phyloP scores from a whole-genome alignment of 2,797 vertebrate species.

The Chelon labrosus region DNA sequence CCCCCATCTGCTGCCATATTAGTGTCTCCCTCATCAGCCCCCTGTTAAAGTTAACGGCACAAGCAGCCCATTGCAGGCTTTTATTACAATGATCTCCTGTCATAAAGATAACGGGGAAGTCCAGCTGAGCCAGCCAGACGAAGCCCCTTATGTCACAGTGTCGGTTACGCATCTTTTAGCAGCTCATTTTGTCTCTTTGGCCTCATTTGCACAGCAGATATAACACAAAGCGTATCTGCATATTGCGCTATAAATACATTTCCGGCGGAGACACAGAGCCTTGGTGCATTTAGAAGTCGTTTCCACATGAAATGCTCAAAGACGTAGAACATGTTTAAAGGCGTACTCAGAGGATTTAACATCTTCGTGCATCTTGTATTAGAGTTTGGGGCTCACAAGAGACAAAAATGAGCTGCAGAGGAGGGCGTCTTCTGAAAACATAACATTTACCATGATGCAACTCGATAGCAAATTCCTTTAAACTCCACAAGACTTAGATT shows the following conservation, averaged over 20 bases:
- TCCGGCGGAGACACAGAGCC: too few species aligned
- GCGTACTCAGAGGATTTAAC: not conserved
- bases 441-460: slow-evolving; percentile 13
- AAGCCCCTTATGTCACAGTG: slow-evolving; percentile 12
- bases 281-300: not conserved
- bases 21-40: slow-evolving; percentile 73
- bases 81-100: slow-evolving; percentile 67
- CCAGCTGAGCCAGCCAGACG: slow-evolving; percentile 44
- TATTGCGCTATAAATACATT: too few species aligned
- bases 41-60: slow-evolving; percentile 73
- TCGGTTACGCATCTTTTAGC: slow-evolving; percentile 13
- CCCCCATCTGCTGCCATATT: slow-evolving; percentile 76
- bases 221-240: not conserved
- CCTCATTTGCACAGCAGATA: slow-evolving; percentile 18
- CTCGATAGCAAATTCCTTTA: not conserved
- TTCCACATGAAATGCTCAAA: slow-evolving; percentile 7
- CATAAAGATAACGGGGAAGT: slow-evolving; percentile 60
- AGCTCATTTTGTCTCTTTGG: slow-evolving; percentile 23
- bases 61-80: slow-evolving; percentile 58
- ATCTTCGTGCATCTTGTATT: not conserved
- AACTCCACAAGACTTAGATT: too few species aligned
- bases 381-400: not conserved
- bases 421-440: not conserved
- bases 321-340: not conserved
- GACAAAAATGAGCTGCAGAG: not conserved